Conservation (phyloP, 2,113 vertebrate genomes). For the Psophia crepitans region DNA sequence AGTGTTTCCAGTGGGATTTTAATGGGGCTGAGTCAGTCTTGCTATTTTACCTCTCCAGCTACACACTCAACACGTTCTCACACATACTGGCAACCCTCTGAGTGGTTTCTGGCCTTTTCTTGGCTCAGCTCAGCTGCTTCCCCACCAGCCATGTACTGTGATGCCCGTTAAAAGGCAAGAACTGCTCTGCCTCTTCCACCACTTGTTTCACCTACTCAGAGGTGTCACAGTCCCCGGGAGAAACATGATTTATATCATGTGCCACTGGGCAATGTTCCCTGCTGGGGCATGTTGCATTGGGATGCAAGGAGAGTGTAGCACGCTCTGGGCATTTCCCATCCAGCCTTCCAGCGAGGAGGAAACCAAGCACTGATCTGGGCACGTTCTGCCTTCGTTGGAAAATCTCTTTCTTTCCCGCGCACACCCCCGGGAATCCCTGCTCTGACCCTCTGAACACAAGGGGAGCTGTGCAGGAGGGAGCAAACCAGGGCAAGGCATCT, state of each 20-base stretch:
- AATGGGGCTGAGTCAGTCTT: not conserved
- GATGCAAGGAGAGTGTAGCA: not conserved
- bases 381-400: not conserved
- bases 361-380: rapidly evolving
- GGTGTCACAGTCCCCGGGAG: not conserved
- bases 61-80: not conserved
- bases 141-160: not conserved
- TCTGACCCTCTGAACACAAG: not conserved
- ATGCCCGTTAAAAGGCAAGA: not conserved
- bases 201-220: not conserved
- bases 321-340: not conserved
- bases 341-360: not conserved
- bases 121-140: not conserved
- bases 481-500: not conserved
- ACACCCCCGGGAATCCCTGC: not conserved
- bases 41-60: not conserved
- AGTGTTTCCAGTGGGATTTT: not conserved
- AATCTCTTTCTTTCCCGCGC: not conserved
- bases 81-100: not conserved
- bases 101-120: not conserved
- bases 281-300: not conserved
- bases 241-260: not conserved
- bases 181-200: not conserved
- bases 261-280: not conserved
- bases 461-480: not conserved